These are phyloP conservation scores for Lucinisca nassula DNA, from an alignment of 2,888 invertebrate genomes.

Conservation along the genomic window DNA sequence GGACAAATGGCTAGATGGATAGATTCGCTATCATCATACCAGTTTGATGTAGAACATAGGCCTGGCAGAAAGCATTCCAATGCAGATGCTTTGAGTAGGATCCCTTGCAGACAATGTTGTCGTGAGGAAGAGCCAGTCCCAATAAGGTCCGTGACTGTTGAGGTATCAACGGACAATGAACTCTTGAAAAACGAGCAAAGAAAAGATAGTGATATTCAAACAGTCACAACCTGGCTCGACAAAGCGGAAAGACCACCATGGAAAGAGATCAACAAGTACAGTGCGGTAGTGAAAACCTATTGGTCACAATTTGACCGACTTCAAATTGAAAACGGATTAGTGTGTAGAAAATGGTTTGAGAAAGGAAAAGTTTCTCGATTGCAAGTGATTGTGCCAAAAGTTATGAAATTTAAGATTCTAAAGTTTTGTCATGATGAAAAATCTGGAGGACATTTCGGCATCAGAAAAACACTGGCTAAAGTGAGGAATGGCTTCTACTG, in stretches of 20 bases:
- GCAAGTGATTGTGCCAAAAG: too few species aligned
- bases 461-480: slow-evolving; percentile 14
- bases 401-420: too few species aligned
- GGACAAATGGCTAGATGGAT: slow-evolving; percentile 13
- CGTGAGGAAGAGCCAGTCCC: too few species aligned
- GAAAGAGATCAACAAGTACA: not conserved
- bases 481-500: slow-evolving; percentile 6
- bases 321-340: not conserved
- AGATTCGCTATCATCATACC: not conserved
- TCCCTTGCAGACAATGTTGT: too few species aligned
- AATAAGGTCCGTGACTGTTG: too few species aligned
- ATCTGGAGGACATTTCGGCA: not conserved
- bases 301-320: not conserved
- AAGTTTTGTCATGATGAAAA: too few species aligned
- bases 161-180: too few species aligned
- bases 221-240: not conserved
- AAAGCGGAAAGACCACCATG: not conserved
- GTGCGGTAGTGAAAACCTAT: not conserved
- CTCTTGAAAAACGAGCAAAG: not conserved
- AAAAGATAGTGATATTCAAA: not conserved
- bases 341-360: too few species aligned
- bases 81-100: slow-evolving; percentile 38
- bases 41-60: slow-evolving; percentile 17
- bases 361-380: too few species aligned
- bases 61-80: slow-evolving; percentile 20